Evolutionary conservation across 2,113 vertebrate species (phyloP).

Genomic region (Thryonomys swinderianus): DNA sequence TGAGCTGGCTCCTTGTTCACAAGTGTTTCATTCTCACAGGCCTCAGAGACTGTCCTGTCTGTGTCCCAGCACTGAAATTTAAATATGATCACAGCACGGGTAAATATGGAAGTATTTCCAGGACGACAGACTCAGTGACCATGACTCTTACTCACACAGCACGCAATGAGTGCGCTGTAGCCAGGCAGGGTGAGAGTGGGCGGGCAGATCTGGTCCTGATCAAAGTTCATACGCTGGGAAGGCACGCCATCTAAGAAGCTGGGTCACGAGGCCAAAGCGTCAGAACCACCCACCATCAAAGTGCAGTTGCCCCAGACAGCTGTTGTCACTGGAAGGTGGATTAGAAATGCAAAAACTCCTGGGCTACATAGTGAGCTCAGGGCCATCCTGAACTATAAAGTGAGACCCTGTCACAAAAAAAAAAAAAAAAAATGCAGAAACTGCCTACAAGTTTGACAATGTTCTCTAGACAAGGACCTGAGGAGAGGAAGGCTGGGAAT

Average conservation of each 20-base stretch:
- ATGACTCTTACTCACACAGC: not conserved
- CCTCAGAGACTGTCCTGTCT: not conserved
- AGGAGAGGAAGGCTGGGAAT: not conserved
- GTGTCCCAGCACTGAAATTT: not conserved
- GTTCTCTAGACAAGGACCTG: not conserved
- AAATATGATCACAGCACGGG: not conserved
- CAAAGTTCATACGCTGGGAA: constrained; percentile 9
- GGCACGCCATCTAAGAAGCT: not conserved
- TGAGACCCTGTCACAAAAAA: no score
- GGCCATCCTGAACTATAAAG: no score
- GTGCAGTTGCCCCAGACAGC: not conserved
- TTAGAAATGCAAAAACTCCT: constrained; percentile 8
- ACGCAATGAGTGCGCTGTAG: constrained; percentile 10
- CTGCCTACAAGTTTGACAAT: not conserved
- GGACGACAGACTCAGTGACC: not conserved
- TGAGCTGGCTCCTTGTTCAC: not conserved
- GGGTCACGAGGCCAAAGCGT: not conserved
- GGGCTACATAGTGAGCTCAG: no score
- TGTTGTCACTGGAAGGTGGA: not conserved
- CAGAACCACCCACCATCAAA: constrained; percentile 14
- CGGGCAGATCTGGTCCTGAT: not conserved
- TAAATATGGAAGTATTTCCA: constrained; percentile 7
- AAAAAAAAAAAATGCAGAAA: no score
- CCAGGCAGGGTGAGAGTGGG: constrained; percentile 38
- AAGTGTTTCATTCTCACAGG: not conserved